phyloP scores from a whole-genome alignment of 2,888 invertebrate genomes.

The Archips xylosteana region DNA sequence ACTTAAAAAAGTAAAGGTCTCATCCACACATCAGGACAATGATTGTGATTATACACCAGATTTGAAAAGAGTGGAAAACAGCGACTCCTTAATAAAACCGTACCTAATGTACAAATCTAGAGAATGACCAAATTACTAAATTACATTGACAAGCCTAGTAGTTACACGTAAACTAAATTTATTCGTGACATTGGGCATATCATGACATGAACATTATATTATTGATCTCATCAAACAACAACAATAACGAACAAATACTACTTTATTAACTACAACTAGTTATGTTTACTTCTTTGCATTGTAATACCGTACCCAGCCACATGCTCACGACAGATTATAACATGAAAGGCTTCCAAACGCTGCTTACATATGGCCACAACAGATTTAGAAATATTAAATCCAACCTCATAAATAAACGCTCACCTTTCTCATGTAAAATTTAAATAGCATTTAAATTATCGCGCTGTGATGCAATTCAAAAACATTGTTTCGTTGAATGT shows the following conservation, averaged over 20 bases:
- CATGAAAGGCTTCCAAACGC: slow-evolving; percentile 28
- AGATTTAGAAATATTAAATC: slow-evolving; percentile 1
- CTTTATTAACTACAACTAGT: not conserved
- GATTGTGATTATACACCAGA: too few species aligned
- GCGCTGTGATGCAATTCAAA: not conserved
- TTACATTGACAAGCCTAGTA: too few species aligned
- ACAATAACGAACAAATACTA: not conserved
- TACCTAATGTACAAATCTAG: too few species aligned
- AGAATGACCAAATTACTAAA: too few species aligned
- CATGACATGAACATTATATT: too few species aligned
- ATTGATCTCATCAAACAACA: too few species aligned
- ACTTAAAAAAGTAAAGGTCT: too few species aligned
- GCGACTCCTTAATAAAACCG: too few species aligned
- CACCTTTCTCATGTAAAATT: slow-evolving; percentile 1
- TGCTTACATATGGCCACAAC: slow-evolving; percentile 18
- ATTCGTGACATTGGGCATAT: too few species aligned
- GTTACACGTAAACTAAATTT: too few species aligned
- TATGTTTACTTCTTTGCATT: not conserved
- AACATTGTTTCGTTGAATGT: not conserved
- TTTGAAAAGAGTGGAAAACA: too few species aligned
- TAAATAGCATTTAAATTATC: not conserved
- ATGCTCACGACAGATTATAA: slow-evolving; percentile 19
- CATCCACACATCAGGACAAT: too few species aligned
- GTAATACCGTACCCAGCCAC: slow-evolving; percentile 11
- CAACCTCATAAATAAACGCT: slow-evolving; percentile 5